Conservation (phyloP, 1,140 invertebrate genomes). For the Drosophila willistoni region DNA sequence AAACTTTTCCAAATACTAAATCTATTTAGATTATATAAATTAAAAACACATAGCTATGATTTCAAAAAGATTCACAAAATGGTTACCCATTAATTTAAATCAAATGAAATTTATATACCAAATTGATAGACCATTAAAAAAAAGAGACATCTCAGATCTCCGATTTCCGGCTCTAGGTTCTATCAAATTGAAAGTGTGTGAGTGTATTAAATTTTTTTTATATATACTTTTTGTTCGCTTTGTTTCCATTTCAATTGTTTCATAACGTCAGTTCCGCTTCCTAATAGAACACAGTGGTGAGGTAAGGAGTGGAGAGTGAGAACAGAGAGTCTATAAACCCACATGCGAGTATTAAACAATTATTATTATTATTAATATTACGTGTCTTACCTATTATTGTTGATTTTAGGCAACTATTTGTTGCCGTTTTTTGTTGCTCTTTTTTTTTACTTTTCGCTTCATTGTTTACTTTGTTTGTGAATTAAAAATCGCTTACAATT, state of each 20-base stretch:
- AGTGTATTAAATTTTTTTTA: constrained; percentile 19
- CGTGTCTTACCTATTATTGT: constrained; percentile 47
- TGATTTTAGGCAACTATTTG: constrained; percentile 18
- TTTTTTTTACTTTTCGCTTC: constrained; percentile 44
- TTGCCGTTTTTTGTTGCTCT: constrained; percentile 14
- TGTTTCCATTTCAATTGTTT: constrained; percentile 52
- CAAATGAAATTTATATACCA: no score
- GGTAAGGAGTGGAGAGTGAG: neutral
- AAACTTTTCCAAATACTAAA: neutral
- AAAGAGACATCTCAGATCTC: neutral
- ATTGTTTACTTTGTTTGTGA: constrained; percentile 69
- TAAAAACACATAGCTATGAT: no score
- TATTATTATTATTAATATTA: constrained; percentile 65
- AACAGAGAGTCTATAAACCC: constrained; percentile 44
- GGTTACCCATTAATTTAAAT: no score
- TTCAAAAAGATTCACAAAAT: no score
- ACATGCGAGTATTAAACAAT: constrained; percentile 53
- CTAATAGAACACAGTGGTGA: constrained; percentile 43
- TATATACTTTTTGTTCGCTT: constrained; percentile 14
- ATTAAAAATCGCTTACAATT: constrained; percentile 73
- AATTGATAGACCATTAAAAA: no score
- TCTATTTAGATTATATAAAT: neutral
- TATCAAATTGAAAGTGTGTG: constrained; percentile 19
- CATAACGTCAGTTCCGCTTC: constrained; percentile 65
- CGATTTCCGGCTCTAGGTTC: neutral